phyloP scores from a whole-genome alignment of 1,140 invertebrate genomes.

The Danaus melanippus region DNA sequence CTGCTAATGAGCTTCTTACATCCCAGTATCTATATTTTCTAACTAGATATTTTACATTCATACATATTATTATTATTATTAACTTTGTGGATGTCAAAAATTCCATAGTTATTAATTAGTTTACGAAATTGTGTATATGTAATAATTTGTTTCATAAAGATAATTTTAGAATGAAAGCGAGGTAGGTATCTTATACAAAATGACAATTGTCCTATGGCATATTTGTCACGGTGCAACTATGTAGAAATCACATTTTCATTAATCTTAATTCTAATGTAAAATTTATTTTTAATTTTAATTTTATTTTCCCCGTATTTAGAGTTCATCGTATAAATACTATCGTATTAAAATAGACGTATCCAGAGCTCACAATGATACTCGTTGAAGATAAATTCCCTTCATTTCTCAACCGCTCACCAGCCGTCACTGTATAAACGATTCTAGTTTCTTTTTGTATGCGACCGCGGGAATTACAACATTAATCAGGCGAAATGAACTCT shows the following conservation, averaged over 20 bases:
- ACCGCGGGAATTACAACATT: slow-evolving; percentile 61
- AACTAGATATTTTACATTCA: too few relatives aligned
- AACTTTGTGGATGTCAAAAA: too few relatives aligned
- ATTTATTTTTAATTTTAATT: too few relatives aligned
- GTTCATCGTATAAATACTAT: slow-evolving; percentile 22
- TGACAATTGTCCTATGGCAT: slow-evolving; percentile 3
- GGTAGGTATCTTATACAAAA: not conserved
- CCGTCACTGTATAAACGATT: slow-evolving; percentile 56
- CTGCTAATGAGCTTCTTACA: slow-evolving; percentile 46
- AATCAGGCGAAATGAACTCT: slow-evolving; percentile 65
- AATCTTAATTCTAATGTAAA: too few relatives aligned
- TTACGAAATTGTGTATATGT: too few relatives aligned
- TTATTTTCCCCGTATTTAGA: slow-evolving; percentile 17
- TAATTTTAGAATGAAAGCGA: too few relatives aligned
- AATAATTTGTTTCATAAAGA: too few relatives aligned
- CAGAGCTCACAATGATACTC: slow-evolving; percentile 38
- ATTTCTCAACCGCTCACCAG: slow-evolving; percentile 55
- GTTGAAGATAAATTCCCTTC: slow-evolving; percentile 54
- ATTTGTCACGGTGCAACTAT: not conserved
- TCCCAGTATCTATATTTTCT: too few relatives aligned
- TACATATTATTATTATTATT: too few relatives aligned
- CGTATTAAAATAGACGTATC: slow-evolving; percentile 47
- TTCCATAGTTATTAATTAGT: too few relatives aligned
- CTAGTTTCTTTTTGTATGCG: slow-evolving; percentile 50
- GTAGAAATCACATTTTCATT: too few relatives aligned